Base-by-base conservation (phyloP, 1,140 invertebrate species). In the Hylaeus volcanicus region DNA sequence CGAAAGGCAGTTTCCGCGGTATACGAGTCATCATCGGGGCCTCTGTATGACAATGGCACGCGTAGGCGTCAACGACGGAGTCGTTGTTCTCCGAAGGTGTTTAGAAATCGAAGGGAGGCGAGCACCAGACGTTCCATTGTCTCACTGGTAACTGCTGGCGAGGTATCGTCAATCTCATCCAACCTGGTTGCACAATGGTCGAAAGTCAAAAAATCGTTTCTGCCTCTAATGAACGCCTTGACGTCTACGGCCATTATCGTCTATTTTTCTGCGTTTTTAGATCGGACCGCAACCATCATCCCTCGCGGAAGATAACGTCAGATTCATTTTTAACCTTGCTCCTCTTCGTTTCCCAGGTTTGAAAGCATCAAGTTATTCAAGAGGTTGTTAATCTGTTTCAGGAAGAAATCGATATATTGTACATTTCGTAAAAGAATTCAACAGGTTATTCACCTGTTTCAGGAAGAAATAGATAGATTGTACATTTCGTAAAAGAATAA, bases 21-120 rank as follows among this genome's bases (percentile, higher is more conserved):
- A 58, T 83, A 82, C 84, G 85, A 61, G 73, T 71, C 68, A 84
- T 81, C 85, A 65, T 75, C 79, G 70, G 65, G 26, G 58, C 75
- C 79, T 11, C 68, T 56, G 74, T 63, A 77, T 58, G 73, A 87
- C 86, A 87, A 87, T 87, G 70, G 81, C 45, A 9, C 56, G 74
- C 61, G 84, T 86, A 60, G 83, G 85, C 85, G 77, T 48, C 61
- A 64, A 80, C 63, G 82, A 79, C 61, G 71, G 55, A 75, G 82
- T 66, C 74, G 73, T 84, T 81, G 86, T 82, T 87, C 79, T 60
- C 74, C 65, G 73, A 74, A 84, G 82, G 79, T 84, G 85, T 86
- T 87, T 87, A 86, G 84, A 86, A 87, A 87, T 86, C 74, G 63
- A 84, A 87, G 78, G 56, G 75, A 74, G 85, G 81, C 81, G 76